phyloP scores from a whole-genome alignment of 2,888 invertebrate genomes.

The Eristalinus aeneus region DNA sequence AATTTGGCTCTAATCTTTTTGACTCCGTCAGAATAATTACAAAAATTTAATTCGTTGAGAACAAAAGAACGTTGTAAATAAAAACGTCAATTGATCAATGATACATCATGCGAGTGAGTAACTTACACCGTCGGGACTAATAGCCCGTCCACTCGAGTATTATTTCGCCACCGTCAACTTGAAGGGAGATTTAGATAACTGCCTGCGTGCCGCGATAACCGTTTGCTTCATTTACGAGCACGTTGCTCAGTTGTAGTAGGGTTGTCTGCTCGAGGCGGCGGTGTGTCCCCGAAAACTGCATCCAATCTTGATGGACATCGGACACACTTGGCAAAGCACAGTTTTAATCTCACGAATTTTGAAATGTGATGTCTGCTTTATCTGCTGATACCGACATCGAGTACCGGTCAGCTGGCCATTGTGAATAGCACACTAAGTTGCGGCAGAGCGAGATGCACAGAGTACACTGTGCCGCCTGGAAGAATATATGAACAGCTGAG shows the following conservation, averaged over 20 bases:
- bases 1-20: constrained; percentile 2
- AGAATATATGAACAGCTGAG: constrained; percentile 72
- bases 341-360: background rate
- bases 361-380: constrained; percentile 26
- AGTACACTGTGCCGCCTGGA: constrained; percentile 17
- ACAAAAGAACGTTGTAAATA: constrained; percentile 4
- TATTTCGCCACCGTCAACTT: constrained; percentile 37
- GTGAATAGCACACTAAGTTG: constrained; percentile 40
- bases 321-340: background rate
- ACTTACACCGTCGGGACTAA: constrained; percentile 18
- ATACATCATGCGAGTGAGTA: background rate
- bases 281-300: constrained; percentile 2
- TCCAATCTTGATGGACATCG: background rate
- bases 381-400: background rate
- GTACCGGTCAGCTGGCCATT: constrained; percentile 30
- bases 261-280: background rate
- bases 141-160: constrained; percentile 28
- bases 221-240: constrained; percentile 3
- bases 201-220: constrained; percentile 62
- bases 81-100: constrained; percentile 8
- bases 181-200: constrained; percentile 53
- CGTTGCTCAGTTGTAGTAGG: background rate
- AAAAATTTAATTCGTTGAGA: background rate
- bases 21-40: background rate
- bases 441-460: constrained; percentile 31